phyloP scores from a whole-genome alignment of 2,113 vertebrate species.

The Ranitomeya imitator region DNA sequence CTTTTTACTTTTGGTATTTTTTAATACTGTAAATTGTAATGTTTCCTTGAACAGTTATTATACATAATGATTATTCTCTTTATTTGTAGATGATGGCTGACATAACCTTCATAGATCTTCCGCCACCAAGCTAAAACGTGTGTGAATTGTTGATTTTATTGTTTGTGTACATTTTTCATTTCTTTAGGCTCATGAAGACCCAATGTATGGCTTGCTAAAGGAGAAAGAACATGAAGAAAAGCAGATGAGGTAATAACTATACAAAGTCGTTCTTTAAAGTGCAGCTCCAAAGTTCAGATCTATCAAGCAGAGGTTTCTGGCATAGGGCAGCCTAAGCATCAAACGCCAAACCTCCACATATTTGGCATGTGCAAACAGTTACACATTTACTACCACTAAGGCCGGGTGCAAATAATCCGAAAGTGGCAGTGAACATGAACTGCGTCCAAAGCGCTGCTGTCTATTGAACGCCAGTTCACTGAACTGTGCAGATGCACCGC shows the following conservation, averaged over 20 bases:
- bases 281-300: background rate
- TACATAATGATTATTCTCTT: background rate
- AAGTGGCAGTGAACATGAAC: no score
- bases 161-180: slow-evolving; percentile 24
- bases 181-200: slow-evolving; percentile 91
- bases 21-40: no score
- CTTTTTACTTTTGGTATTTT: no score
- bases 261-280: background rate
- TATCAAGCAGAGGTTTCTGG: no score
- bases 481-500: no score
- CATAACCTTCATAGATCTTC: background rate
- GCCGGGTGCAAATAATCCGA: no score
- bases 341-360: no score
- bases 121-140: background rate
- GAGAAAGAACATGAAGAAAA: slow-evolving; percentile 92
- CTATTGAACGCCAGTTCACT: no score
- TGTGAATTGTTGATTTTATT: background rate
- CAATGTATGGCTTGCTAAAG: slow-evolving; percentile 92
- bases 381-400: no score
- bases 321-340: no score
- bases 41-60: background rate
- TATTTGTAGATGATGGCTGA: background rate
- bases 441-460: no score
- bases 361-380: no score
- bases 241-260: slow-evolving; percentile 80